These are phyloP conservation scores for Eubucco bourcierii DNA, from an alignment of 2,113 vertebrate genomes.

Conservation along the genomic window DNA sequence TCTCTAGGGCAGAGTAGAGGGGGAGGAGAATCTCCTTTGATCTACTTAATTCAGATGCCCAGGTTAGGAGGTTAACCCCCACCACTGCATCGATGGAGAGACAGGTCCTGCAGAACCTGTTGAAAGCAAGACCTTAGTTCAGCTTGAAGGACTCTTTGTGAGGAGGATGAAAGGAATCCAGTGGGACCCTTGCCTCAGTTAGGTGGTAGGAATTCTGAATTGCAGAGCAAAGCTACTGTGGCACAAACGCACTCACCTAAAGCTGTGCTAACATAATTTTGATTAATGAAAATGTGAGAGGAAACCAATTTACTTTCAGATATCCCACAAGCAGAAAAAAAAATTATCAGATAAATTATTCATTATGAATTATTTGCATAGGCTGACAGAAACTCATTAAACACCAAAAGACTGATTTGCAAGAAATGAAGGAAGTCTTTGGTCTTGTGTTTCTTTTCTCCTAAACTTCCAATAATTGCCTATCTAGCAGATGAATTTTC, in stretches of 20 bases:
- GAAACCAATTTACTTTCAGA: conserved; percentile 34
- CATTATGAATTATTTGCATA: conserved; percentile 53
- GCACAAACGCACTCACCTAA: neutral
- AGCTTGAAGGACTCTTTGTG: neutral
- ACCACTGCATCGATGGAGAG: neutral
- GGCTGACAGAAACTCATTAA: conserved; percentile 17
- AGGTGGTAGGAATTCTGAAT: neutral
- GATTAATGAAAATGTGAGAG: conserved; percentile 32
- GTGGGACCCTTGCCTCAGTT: neutral
- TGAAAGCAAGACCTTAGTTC: neutral
- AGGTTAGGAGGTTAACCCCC: neutral
- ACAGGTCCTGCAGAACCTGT: neutral
- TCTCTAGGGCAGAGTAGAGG: too few relatives aligned
- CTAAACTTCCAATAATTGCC: neutral
- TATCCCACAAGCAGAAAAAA: conserved; percentile 34
- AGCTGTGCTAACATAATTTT: conserved; percentile 3
- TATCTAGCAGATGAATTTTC: neutral
- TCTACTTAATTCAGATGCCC: neutral
- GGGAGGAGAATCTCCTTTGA: too few relatives aligned
- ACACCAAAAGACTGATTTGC: neutral
- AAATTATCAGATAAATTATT: conserved; percentile 60
- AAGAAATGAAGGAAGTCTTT: neutral
- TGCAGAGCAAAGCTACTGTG: neutral
- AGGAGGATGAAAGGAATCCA: neutral
- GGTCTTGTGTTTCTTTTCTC: neutral